phyloP scores from a whole-genome alignment of 2,113 vertebrate species.

The Takifugu bimaculatus region DNA sequence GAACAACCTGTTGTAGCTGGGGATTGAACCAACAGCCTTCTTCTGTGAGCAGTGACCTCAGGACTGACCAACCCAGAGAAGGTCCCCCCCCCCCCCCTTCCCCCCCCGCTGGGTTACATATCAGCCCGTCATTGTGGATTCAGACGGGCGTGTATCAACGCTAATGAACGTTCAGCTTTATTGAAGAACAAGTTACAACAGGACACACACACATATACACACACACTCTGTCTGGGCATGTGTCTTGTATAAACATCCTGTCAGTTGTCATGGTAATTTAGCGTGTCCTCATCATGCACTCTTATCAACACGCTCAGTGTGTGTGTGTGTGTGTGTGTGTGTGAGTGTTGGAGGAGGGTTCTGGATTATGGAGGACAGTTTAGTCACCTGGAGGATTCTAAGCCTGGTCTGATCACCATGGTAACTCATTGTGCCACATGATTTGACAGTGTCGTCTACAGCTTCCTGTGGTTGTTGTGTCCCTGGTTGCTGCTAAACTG shows the following conservation, averaged over 20 bases:
- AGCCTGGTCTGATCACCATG: not conserved
- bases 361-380: no score
- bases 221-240: not conserved
- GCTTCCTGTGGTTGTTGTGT: no score
- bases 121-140: no score
- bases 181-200: not conserved
- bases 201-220: not conserved
- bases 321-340: slow-evolving; percentile 2
- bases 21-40: no score
- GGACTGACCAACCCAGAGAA: no score
- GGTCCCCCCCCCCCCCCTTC: no score
- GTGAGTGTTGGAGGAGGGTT: not conserved
- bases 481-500: no score
- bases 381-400: not conserved
- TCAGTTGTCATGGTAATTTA: not conserved
- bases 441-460: no score
- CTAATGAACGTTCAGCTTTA: not conserved
- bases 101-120: no score
- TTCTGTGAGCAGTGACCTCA: no score
- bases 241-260: not conserved
- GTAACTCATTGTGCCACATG: no score
- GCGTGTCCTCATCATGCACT: not conserved
- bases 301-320: not conserved
- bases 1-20: no score
- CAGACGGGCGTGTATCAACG: not conserved